Percentiles rank a stretch among this genome's conserved stretches.
phyloP scores from a whole-genome alignment of 2,797 vertebrate genomes.

The Myoxocephalus aenaeus region DNA sequence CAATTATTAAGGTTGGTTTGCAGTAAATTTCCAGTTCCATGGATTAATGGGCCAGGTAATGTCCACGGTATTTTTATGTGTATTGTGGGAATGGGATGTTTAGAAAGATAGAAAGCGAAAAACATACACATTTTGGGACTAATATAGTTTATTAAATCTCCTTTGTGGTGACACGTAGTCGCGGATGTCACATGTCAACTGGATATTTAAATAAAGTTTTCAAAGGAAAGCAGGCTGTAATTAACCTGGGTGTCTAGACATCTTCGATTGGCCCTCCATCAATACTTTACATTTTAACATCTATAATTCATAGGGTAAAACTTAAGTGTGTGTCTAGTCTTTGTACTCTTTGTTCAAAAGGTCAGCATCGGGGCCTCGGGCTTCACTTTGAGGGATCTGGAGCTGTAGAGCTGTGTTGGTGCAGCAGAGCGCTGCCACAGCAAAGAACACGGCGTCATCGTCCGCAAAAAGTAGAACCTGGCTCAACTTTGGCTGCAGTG shows the following conservation, averaged over 20 bases:
- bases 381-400: background rate
- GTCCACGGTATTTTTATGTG: background rate
- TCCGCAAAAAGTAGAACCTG: constrained; percentile 11
- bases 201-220: background rate
- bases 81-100: background rate
- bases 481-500: background rate
- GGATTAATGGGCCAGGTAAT: background rate
- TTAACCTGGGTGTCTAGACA: background rate
- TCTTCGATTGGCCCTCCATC: background rate
- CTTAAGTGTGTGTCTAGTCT: background rate
- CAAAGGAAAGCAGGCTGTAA: background rate
- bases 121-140: background rate
- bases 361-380: background rate
- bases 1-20: background rate
- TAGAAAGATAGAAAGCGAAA: background rate
- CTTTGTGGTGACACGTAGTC: too few relatives aligned
- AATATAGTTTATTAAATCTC: background rate
- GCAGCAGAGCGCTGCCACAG: background rate
- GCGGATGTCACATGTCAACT: background rate
- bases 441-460: background rate
- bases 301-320: background rate
- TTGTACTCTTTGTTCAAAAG: background rate
- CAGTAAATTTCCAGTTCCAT: background rate
- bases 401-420: background rate
- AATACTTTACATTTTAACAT: background rate